phyloP scores from a whole-genome alignment of 2,888 invertebrate species.

The Drosophila melanocephala region DNA sequence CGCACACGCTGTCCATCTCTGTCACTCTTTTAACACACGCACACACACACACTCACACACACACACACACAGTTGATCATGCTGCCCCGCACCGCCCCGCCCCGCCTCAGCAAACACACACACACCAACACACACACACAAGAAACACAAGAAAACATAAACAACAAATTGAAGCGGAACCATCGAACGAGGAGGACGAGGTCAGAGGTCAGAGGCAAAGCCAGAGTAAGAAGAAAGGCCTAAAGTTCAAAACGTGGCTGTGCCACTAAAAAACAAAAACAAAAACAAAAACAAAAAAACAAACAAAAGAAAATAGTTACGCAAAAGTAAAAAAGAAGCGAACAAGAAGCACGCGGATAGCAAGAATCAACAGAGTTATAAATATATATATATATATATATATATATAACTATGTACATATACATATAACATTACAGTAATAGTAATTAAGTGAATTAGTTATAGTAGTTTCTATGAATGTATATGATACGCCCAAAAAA shows the following conservation, averaged over 20 bases:
- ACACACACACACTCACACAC: constrained; percentile 11
- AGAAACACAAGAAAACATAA: constrained; percentile 22
- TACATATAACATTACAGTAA: constrained; percentile 22
- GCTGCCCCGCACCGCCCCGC: neutral
- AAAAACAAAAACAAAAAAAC: constrained; percentile 26
- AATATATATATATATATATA: constrained; percentile 8
- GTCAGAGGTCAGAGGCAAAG: constrained; percentile 15
- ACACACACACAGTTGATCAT: constrained; percentile 5
- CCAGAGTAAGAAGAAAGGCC: constrained; percentile 57
- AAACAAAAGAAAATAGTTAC: constrained; percentile 10
- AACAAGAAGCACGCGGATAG: constrained; percentile 6
- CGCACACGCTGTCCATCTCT: constrained; percentile 23
- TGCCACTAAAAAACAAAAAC: constrained; percentile 63
- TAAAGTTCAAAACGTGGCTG: constrained; percentile 79
- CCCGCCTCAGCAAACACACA: neutral
- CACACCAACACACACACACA: constrained; percentile 1
- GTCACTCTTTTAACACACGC: constrained; percentile 19
- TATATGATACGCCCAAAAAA: constrained; percentile 20
- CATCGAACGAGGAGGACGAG: constrained; percentile 45
- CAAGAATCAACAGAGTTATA: constrained; percentile 44
- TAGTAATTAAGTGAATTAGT: constrained; percentile 28
- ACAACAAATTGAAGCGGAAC: constrained; percentile 23
- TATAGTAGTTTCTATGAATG: constrained; percentile 38
- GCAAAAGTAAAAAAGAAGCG: constrained; percentile 14
- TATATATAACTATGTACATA: neutral